Conservation (phyloP, 2,797 vertebrate genomes). For the Amblyopsis hoosieri region DNA sequence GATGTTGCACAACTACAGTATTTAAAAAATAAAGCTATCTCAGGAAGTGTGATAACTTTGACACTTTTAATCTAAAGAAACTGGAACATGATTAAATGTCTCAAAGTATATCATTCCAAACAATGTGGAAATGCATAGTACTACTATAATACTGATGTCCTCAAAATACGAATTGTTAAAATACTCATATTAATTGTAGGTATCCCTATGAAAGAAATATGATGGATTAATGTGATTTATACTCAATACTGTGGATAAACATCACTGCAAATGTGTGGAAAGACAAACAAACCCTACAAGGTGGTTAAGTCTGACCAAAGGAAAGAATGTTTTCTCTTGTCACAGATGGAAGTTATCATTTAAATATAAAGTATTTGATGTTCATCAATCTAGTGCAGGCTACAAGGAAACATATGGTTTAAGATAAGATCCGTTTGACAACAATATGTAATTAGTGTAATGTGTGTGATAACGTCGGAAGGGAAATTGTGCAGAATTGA, state of each 20-base stretch:
- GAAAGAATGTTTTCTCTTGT: conserved; percentile 9
- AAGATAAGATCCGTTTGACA: too few relatives aligned
- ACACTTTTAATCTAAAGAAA: background rate
- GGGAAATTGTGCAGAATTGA: too few relatives aligned
- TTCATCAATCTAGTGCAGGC: background rate
- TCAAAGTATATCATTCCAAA: too few relatives aligned
- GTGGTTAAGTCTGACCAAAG: conserved; percentile 16
- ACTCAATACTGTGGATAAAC: conserved; percentile 11
- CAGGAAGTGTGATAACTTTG: background rate
- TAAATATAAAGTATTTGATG: conserved; percentile 3
- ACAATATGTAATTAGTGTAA: too few relatives aligned
- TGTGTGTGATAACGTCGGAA: too few relatives aligned
- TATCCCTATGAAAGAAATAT: conserved; percentile 1
- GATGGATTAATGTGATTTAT: conserved; percentile 21
- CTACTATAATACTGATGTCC: background rate
- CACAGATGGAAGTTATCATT: conserved; percentile 14
- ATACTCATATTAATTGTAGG: background rate
- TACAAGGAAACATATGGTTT: conserved; percentile 1
- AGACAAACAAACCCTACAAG: conserved; percentile 1
- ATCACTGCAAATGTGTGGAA: conserved; percentile 14
- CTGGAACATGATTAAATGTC: too few relatives aligned
- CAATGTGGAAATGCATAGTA: too few relatives aligned
- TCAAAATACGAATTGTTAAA: background rate
- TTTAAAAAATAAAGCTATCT: too few relatives aligned
- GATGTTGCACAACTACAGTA: too few relatives aligned